Conservation (phyloP, 2,797 vertebrate genomes). For the Tenualosa ilisha region DNA sequence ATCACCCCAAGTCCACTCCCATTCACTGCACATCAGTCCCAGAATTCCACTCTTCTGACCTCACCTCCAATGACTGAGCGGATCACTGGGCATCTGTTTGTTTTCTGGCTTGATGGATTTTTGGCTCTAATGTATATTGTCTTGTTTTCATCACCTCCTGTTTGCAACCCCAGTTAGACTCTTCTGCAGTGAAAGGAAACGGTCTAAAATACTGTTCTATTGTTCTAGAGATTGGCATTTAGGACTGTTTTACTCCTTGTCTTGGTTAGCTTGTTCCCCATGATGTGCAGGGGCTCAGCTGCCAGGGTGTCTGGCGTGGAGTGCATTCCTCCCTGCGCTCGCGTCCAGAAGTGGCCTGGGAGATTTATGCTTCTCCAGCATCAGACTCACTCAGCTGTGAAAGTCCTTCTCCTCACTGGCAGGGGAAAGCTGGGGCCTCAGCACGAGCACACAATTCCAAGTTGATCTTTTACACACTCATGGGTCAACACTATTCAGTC, state of each 20-base stretch:
- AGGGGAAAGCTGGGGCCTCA: constrained; percentile 28
- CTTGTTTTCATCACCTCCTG: not conserved
- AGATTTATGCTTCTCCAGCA: not conserved
- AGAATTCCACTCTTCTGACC: not conserved
- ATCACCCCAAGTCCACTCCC: not conserved
- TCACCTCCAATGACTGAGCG: too few relatives aligned
- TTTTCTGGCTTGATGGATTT: not conserved
- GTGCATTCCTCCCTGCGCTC: not conserved
- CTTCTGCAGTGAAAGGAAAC: not conserved
- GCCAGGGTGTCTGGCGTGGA: not conserved
- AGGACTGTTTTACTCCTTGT: not conserved
- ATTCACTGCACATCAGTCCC: too few relatives aligned
- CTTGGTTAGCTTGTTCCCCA: not conserved
- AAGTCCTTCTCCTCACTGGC: not conserved
- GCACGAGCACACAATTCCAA: not conserved
- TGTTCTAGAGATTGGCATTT: not conserved
- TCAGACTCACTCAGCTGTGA: not conserved
- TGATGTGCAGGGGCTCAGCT: not conserved
- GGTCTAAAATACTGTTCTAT: not conserved
- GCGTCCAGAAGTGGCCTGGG: not conserved
- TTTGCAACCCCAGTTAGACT: too few relatives aligned
- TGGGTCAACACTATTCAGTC: not conserved
- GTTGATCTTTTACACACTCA: not conserved
- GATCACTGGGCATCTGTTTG: too few relatives aligned
- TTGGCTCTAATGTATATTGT: not conserved